Conservation (phyloP, 2,797 vertebrate species). For the Neosilurus mollespiculum region DNA sequence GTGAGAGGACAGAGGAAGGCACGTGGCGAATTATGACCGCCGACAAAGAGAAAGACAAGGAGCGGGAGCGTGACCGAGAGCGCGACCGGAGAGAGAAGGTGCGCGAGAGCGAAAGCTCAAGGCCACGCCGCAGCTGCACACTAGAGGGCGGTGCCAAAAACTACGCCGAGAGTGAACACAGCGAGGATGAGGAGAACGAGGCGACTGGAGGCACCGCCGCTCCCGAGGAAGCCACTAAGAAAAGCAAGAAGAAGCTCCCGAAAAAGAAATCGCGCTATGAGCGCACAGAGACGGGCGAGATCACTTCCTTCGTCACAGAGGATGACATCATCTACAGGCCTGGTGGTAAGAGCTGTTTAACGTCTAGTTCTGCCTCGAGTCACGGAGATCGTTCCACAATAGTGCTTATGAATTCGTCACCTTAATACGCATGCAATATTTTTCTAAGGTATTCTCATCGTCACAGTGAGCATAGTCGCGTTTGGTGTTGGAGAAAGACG, state of each 20-base stretch:
- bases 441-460: not conserved
- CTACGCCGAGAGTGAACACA: conserved; percentile 97
- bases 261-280: conserved; percentile 98
- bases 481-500: not conserved
- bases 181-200: conserved; percentile 95
- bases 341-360: conserved; percentile 80
- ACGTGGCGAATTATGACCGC: conserved; percentile 99
- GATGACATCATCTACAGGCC: conserved; percentile 95
- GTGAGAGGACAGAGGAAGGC: conserved; percentile 99
- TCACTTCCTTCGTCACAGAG: conserved; percentile 95
- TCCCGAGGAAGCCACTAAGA: conserved; percentile 89
- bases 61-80: conserved; percentile 92
- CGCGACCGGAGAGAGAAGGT: conserved; percentile 88
- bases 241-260: conserved; percentile 94
- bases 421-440: not conserved
- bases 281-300: conserved; percentile 93
- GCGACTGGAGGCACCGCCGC: conserved; percentile 81
- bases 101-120: conserved; percentile 84
- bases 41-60: conserved; percentile 97
- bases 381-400: not conserved
- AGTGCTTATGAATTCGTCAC: not conserved
- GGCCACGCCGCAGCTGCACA: conserved; percentile 93
- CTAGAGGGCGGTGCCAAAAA: conserved; percentile 96
- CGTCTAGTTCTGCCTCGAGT: not conserved
- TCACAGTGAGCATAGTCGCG: not conserved